phyloP scores from a whole-genome alignment of 1,140 invertebrate genomes.

The Monomorium pharaonis region DNA sequence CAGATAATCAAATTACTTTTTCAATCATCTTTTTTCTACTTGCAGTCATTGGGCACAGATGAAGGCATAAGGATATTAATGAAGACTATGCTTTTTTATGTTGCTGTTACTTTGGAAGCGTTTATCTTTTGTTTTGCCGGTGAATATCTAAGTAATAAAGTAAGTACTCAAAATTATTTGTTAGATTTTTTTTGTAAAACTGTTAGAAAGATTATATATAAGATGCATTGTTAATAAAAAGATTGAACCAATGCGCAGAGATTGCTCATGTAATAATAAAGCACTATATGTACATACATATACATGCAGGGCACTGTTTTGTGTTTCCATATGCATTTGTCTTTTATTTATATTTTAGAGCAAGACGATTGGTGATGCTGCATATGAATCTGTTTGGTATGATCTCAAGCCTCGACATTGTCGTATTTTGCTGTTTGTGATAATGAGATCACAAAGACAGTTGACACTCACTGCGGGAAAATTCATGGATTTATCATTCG shows the following conservation, averaged over 20 bases:
- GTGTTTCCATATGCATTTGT: not conserved
- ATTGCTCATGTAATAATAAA: not conserved
- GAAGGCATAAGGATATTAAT: not conserved
- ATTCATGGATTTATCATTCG: constrained; percentile 60
- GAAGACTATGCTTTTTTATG: not conserved
- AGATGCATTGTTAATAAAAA: not conserved
- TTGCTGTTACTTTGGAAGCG: not conserved
- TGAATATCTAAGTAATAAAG: constrained; percentile 46
- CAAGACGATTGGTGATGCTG: constrained; percentile 19
- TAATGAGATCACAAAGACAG: constrained; percentile 62
- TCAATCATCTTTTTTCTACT: not conserved
- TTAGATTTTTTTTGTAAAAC: not conserved
- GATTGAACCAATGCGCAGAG: too few species aligned
- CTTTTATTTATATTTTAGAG: constrained; percentile 40
- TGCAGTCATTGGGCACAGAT: constrained; percentile 29
- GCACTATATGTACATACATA: too few species aligned
- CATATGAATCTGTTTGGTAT: constrained; percentile 62
- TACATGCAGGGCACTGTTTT: not conserved
- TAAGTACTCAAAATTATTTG: not conserved
- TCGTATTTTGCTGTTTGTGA: constrained; percentile 57
- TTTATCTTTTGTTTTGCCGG: constrained; percentile 31
- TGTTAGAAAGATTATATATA: not conserved
- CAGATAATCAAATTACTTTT: not conserved
- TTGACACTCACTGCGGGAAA: constrained; percentile 64
- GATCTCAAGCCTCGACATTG: constrained; percentile 36